Evolutionary conservation across 2,113 vertebrate genomes (phyloP).

Genomic region (Loxodonta africana): DNA sequence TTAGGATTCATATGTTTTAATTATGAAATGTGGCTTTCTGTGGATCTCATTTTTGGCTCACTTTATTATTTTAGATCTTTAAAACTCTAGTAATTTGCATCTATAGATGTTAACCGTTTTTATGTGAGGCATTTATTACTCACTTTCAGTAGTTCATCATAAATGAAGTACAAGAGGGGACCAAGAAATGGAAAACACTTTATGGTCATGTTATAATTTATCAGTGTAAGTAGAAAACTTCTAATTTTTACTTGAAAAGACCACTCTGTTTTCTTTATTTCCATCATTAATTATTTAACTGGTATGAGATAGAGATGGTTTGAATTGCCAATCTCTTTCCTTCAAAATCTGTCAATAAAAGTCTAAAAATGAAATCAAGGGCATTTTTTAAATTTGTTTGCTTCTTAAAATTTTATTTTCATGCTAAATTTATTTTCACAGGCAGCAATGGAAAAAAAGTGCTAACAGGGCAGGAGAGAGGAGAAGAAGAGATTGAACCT

Average conservation of each 20-base stretch:
- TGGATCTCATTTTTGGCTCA: conserved; percentile 51
- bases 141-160: not conserved
- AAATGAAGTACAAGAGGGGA: conserved; percentile 26
- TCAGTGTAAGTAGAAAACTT: not conserved
- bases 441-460: not conserved
- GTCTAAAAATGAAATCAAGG: not conserved
- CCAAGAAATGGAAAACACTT: not conserved
- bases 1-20: conserved; percentile 71
- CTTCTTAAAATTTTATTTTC: conserved; percentile 49
- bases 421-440: not conserved
- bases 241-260: not conserved
- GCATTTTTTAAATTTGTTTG: conserved; percentile 29
- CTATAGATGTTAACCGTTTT: conserved; percentile 36
- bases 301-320: not conserved
- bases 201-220: not conserved
- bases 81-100: conserved; percentile 61
- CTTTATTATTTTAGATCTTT: conserved; percentile 61
- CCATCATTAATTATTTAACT: not conserved
- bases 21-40: conserved; percentile 62
- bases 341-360: conserved; percentile 17
- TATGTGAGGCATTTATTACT: conserved; percentile 24
- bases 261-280: not conserved
- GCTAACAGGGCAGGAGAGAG: not conserved
- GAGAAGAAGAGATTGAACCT: not conserved
- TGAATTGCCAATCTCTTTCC: not conserved